Conservation (phyloP, 2,888 invertebrate genomes). For the Ophion costatus region DNA sequence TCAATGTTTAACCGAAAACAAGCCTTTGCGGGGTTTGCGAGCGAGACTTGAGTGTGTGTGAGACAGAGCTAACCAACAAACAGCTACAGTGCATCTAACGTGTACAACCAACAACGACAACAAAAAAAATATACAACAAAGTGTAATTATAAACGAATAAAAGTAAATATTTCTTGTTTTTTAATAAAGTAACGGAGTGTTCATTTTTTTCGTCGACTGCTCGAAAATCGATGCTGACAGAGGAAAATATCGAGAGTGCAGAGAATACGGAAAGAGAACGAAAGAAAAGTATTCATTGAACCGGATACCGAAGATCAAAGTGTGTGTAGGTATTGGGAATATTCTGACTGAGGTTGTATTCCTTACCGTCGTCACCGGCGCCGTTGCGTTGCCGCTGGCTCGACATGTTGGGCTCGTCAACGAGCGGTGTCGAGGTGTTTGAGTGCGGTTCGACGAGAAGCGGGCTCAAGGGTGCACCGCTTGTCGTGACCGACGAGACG, state of each 20-base stretch:
- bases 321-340: not conserved
- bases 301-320: not conserved
- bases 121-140: conserved; percentile 79
- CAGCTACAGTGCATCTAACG: conserved; percentile 84
- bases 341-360: not conserved
- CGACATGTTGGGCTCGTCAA: conserved; percentile 85
- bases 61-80: conserved; percentile 83
- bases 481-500: conserved; percentile 80
- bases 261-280: not conserved
- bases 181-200: too few relatives aligned
- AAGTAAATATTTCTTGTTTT: not conserved
- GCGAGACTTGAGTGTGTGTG: conserved; percentile 80
- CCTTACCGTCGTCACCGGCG: conserved; percentile 81
- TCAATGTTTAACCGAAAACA: conserved; percentile 76
- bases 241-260: not conserved
- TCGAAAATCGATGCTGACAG: not conserved
- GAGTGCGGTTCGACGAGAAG: conserved; percentile 87
- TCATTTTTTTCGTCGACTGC: not conserved
- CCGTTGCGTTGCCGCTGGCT: conserved; percentile 80
- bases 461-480: conserved; percentile 85
- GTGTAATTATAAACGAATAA: conserved; percentile 71
- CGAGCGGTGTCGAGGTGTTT: conserved; percentile 87
- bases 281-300: not conserved
- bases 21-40: conserved; percentile 80
- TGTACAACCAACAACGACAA: conserved; percentile 83